Evolutionary conservation across 53 echinoderm and acorn worm genomes (phyloP).

Genomic region (Hippasteria phrygiana): DNA sequence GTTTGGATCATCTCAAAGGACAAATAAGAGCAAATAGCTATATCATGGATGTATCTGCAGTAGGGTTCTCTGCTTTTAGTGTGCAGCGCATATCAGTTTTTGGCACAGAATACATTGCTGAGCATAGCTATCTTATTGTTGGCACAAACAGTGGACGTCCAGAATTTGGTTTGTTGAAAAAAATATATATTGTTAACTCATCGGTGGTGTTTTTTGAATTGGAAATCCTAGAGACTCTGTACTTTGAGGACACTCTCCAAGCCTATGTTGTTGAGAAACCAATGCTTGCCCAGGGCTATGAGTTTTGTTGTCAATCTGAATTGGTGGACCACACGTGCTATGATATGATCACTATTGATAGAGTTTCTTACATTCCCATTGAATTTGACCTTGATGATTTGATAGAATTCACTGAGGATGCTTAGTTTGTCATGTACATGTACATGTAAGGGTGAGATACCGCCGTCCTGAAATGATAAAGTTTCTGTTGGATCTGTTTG

Average conservation of each 20-base stretch:
- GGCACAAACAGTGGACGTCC: not conserved
- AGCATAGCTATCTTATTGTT: conserved; percentile 18
- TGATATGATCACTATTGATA: too few relatives aligned
- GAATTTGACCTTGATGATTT: too few relatives aligned
- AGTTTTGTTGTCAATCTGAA: too few relatives aligned
- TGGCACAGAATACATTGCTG: conserved; percentile 21
- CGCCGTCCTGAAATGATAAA: too few relatives aligned
- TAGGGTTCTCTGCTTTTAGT: conserved; percentile 2
- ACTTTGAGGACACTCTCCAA: conserved; percentile 23
- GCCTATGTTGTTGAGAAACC: conserved; percentile 27
- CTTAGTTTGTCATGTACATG: too few relatives aligned
- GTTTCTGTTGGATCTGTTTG: too few relatives aligned
- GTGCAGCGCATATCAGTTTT: not conserved
- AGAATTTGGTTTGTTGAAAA: conserved; percentile 26
- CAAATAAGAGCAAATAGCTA: too few relatives aligned
- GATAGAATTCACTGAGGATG: too few relatives aligned
- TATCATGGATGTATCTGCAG: too few relatives aligned
- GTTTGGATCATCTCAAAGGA: conserved; percentile 2
- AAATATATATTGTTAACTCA: conserved; percentile 27
- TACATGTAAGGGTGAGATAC: too few relatives aligned
- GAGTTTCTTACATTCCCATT: too few relatives aligned
- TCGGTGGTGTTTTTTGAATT: conserved; percentile 32
- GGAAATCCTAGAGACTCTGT: conserved; percentile 3
- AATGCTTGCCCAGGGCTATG: not conserved
- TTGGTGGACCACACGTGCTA: too few relatives aligned